Base-by-base conservation (phyloP, 2,797 vertebrate species). In the Nyctalus aviator region DNA sequence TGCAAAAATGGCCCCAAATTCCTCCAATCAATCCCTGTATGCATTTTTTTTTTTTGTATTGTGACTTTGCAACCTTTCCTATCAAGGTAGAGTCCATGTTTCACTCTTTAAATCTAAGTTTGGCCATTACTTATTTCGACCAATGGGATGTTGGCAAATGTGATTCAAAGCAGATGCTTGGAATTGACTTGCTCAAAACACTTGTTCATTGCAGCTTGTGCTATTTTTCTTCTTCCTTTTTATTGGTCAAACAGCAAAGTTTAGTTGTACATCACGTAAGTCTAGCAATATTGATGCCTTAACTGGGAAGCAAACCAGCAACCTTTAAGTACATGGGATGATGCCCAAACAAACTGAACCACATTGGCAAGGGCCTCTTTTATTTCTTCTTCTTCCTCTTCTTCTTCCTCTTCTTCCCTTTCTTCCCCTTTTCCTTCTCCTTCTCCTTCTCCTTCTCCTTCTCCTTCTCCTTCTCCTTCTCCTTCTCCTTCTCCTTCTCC, bases 101-200 rank as follows among this genome's bases (percentile, higher is more conserved):
- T 90, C 1, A 72, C 18, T 37, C 9, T 37, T 89, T 84, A 83
- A 76, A 81, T 81, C 35, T 93, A 71, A 71, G 3, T 84, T 87
- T 87, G 30, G 1, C 9, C 23, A 62, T 62, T 62, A 37, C 8
- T 87, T 90, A 1, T 57, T 96, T 88, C n/a, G 13, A 57, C 5
- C 57, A 86, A 76, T 25, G 35, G 14, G 27, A 82, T 90, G 4
- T 37, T 88, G 62, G 8, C 46, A 73, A 75, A 88, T 81, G 84
- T 41, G 41, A 73, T 15, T 11, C 30, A 90, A 90, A 62, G 32
- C 8, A 79, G 59, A 81, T 41, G 5, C 18, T 73, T 81, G 0
- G 30, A 64, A 82, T 6, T 82, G 27, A 64, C 27, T 46, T 82
- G 41, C 59, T 48, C 53, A 32, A n/a, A 88, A 35, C 37, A 71